phyloP scores from a whole-genome alignment of 1,140 invertebrate genomes.

The Cydia pomonella region DNA sequence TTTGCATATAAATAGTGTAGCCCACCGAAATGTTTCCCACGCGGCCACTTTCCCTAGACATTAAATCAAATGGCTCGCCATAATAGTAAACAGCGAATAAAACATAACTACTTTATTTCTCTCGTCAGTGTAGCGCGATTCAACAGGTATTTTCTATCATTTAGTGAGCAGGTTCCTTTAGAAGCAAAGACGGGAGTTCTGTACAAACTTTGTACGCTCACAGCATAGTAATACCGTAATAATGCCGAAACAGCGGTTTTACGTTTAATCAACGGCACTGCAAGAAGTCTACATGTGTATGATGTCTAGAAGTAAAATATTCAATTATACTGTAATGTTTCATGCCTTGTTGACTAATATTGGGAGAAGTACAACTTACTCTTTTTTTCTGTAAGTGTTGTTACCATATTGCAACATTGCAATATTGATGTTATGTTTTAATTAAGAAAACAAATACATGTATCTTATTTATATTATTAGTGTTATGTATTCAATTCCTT shows the following conservation, averaged over 20 bases:
- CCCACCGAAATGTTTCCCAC: slow-evolving; percentile 26
- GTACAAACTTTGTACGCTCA: slow-evolving; percentile 22
- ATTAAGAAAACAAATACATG: too few species aligned
- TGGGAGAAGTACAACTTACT: too few species aligned
- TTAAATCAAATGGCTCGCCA: slow-evolving; percentile 29
- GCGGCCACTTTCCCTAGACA: slow-evolving; percentile 22
- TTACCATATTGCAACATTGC: too few species aligned
- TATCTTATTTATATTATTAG: too few species aligned
- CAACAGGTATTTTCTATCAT: slow-evolving; percentile 21
- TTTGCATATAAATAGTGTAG: slow-evolving; percentile 28
- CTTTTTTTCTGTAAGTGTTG: too few species aligned
- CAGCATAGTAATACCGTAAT: slow-evolving; percentile 32
- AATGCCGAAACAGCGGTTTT: slow-evolving; percentile 33
- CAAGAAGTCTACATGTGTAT: background rate
- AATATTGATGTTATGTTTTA: too few species aligned
- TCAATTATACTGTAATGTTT: background rate
- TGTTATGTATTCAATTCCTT: too few species aligned
- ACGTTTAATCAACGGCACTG: slow-evolving; percentile 20
- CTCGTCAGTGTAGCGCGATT: background rate
- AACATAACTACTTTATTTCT: background rate
- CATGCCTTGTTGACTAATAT: background rate
- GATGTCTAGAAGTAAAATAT: background rate
- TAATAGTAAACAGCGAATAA: slow-evolving; percentile 17
- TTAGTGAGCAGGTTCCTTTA: slow-evolving; percentile 27
- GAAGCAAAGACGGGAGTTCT: slow-evolving; percentile 5